A percentile compares a stretch with the other conserved stretches of the same genome.
These are phyloP conservation scores for Andrena hattorfiana DNA, from an alignment of 2,888 invertebrate genomes.

Conservation along the genomic window DNA sequence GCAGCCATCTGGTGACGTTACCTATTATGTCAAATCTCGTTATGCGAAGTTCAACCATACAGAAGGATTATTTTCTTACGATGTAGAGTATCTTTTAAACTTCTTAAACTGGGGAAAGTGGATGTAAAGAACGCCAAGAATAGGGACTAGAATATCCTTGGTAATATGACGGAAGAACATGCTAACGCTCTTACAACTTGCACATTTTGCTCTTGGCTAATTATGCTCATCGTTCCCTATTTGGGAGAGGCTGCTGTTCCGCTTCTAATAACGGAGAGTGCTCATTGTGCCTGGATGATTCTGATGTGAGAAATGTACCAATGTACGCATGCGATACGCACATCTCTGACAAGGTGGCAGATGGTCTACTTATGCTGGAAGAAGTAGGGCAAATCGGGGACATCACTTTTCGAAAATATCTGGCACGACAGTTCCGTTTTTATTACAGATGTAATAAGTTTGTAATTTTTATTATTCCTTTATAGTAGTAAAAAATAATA, in stretches of 20 bases:
- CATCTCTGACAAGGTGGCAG: conserved; percentile 17
- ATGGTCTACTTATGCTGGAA: conserved; percentile 30
- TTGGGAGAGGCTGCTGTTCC: conserved; percentile 70
- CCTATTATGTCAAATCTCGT: neutral
- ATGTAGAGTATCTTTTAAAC: neutral
- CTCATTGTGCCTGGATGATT: conserved; percentile 64
- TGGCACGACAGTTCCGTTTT: neutral
- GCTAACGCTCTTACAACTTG: conserved; percentile 40
- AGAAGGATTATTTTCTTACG: neutral
- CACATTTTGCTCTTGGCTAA: conserved; percentile 60
- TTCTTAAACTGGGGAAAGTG: neutral
- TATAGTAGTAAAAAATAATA: too few species aligned
- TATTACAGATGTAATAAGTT: too few species aligned
- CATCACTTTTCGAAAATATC: neutral
- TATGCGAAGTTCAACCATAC: neutral
- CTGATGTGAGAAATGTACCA: conserved; percentile 30
- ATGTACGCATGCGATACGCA: conserved; percentile 22
- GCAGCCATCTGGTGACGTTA: too few species aligned
- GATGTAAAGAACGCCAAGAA: neutral
- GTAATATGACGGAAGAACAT: conserved; percentile 22
- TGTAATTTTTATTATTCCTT: too few species aligned
- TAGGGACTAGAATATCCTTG: neutral
- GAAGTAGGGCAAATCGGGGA: neutral
- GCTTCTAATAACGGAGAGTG: conserved; percentile 76
- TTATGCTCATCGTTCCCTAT: conserved; percentile 62